A percentile compares a stretch with the other conserved stretches of the same genome.
Evolutionary conservation across 2,113 vertebrate species (phyloP).

Genomic region (Anarrhichthys ocellatus): DNA sequence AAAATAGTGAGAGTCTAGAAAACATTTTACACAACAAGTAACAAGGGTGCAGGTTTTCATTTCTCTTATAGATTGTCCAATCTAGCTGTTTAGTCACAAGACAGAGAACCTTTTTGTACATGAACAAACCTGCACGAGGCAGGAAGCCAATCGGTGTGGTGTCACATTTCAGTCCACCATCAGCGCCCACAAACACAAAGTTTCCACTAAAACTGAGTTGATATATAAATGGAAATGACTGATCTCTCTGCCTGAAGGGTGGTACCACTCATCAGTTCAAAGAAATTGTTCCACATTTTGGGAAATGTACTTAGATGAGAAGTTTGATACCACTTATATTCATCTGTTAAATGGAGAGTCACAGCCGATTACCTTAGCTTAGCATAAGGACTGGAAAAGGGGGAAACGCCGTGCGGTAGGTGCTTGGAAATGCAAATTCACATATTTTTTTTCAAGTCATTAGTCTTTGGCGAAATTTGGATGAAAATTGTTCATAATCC

Average conservation of each 20-base stretch:
- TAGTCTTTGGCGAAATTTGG: not conserved
- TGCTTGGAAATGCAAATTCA: not conserved
- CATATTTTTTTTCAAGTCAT: not conserved
- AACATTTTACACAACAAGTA: constrained; percentile 88
- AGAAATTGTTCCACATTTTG: constrained; percentile 4
- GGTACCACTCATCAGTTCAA: not conserved
- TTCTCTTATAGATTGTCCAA: constrained; percentile 81
- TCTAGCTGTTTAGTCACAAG: no score
- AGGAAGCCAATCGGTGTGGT: constrained; percentile 65
- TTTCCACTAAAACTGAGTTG: not conserved
- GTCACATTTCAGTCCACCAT: constrained; percentile 70
- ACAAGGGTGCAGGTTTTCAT: constrained; percentile 80
- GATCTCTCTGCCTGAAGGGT: constrained; percentile 7
- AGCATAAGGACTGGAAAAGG: not conserved
- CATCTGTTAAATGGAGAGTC: not conserved
- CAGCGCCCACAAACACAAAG: constrained; percentile 37
- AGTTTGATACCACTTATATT: not conserved
- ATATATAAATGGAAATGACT: constrained; percentile 29
- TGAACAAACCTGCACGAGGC: constrained; percentile 39
- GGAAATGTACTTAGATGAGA: not conserved
- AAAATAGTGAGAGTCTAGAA: constrained; percentile 89
- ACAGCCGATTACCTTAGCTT: not conserved
- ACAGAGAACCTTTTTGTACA: constrained; percentile 74
- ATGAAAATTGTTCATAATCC: not conserved
- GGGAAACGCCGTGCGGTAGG: no score